Evolutionary conservation across 2,888 invertebrate genomes (phyloP).

Genomic region (Dromius quadrimaculatus): DNA sequence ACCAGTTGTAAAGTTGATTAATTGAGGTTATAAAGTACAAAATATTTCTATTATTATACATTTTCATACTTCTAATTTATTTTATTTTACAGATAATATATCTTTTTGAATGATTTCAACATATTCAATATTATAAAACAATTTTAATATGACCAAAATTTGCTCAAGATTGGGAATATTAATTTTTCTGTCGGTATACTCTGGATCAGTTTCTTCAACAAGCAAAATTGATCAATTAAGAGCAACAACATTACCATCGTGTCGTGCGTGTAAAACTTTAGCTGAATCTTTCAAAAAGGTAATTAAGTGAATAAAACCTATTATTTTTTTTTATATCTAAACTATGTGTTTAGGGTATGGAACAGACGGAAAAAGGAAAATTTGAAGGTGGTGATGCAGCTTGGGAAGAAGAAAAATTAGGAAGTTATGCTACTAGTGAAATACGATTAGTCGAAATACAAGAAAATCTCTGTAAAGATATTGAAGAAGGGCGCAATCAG

Average conservation of each 20-base stretch:
- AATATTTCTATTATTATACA: too few species aligned
- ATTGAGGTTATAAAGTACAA: too few species aligned
- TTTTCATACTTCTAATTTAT: too few species aligned
- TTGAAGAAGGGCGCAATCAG: slow-evolving; percentile 78
- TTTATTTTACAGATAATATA: too few species aligned
- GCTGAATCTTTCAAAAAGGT: slow-evolving; percentile 80
- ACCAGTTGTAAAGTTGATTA: too few species aligned
- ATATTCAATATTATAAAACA: too few species aligned
- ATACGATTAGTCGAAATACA: slow-evolving; percentile 92
- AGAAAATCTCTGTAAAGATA: slow-evolving; percentile 85
- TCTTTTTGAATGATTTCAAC: too few species aligned
- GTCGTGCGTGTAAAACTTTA: slow-evolving; percentile 81
- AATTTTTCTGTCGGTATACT: slow-evolving; percentile 10
- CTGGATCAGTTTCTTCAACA: slow-evolving; percentile 29
- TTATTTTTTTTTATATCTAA: slow-evolving; percentile 34
- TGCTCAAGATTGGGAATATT: too few species aligned
- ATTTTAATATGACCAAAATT: too few species aligned
- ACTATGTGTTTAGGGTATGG: slow-evolving; percentile 73
- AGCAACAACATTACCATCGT: slow-evolving; percentile 76
- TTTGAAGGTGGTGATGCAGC: slow-evolving; percentile 94
- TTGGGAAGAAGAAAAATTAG: slow-evolving; percentile 91
- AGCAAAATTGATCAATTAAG: slow-evolving; percentile 60
- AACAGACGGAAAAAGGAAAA: slow-evolving; percentile 85
- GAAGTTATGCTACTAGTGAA: slow-evolving; percentile 87
- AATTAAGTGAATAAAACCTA: slow-evolving; percentile 47